These are phyloP conservation scores for Drosophila malerkotliana DNA, from an alignment of 1,140 invertebrate genomes.

Conservation along the genomic window DNA sequence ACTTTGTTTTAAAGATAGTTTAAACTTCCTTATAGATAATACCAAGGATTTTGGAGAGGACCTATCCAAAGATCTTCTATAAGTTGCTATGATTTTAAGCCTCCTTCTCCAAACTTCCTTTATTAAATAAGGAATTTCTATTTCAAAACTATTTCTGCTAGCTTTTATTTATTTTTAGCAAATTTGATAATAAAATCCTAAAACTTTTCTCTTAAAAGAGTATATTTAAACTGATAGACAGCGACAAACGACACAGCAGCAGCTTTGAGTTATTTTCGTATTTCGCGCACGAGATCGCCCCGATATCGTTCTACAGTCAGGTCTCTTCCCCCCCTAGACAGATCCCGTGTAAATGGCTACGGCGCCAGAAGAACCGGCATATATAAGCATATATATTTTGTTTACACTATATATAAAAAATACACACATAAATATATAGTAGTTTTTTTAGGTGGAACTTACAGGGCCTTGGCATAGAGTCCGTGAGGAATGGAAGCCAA, in stretches of 20 bases:
- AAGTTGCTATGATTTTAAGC: too few species aligned
- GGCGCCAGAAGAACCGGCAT: conserved; percentile 56
- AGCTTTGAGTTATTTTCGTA: conserved; percentile 58
- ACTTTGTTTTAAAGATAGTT: background rate
- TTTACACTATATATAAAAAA: conserved; percentile 7
- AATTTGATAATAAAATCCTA: background rate
- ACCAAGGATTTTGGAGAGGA: too few species aligned
- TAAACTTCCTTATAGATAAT: too few species aligned
- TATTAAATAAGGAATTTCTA: too few species aligned
- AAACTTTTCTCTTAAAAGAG: conserved; percentile 5
- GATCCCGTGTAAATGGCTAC: conserved; percentile 60
- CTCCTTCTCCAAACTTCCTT: too few species aligned
- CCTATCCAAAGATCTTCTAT: too few species aligned
- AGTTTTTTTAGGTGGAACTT: conserved; percentile 85
- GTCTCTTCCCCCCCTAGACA: conserved; percentile 4
- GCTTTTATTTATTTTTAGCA: background rate
- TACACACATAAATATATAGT: background rate
- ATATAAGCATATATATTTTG: conserved; percentile 8
- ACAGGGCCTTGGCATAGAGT: conserved; percentile 93
- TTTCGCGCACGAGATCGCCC: conserved; percentile 72
- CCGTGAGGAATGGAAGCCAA: conserved; percentile 97
- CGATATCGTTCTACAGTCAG: conserved; percentile 40
- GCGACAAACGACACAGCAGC: conserved; percentile 37
- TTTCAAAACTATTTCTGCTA: too few species aligned
- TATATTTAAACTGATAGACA: conserved; percentile 45